These are phyloP conservation scores for Periophthalmodon schlosseri DNA, from an alignment of 2,113 vertebrate species.

Conservation along the genomic window DNA sequence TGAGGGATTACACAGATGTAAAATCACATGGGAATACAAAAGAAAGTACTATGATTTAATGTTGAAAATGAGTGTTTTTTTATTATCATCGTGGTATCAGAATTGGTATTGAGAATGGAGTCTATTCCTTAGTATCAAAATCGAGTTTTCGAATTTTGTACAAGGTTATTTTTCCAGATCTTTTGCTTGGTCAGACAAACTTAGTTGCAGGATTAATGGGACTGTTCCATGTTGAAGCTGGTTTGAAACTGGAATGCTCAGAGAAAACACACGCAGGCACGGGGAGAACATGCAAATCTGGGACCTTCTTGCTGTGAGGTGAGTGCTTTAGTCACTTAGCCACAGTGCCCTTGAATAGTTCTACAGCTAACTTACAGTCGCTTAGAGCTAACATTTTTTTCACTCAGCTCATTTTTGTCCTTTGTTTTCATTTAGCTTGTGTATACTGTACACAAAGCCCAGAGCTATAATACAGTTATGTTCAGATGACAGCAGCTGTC, in stretches of 20 bases:
- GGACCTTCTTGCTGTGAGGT: background rate
- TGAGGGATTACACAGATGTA: no score
- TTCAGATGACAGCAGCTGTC: conserved; percentile 39
- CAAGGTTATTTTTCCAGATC: no score
- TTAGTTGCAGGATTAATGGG: no score
- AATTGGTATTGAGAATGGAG: no score
- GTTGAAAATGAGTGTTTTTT: no score
- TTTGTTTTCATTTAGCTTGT: background rate
- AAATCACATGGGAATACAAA: no score
- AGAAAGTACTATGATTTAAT: no score
- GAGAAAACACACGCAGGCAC: background rate
- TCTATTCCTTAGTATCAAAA: no score
- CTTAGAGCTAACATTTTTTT: background rate
- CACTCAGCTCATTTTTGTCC: background rate
- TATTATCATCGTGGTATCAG: no score
- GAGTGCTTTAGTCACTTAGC: background rate
- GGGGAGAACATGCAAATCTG: background rate
- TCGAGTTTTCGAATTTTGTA: no score
- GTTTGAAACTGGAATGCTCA: background rate
- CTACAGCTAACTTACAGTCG: background rate
- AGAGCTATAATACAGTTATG: background rate
- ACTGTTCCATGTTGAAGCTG: no score
- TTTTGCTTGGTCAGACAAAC: no score
- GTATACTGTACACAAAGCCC: background rate
- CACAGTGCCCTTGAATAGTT: background rate